A percentile compares a stretch with the other conserved stretches of the same genome.
These are phyloP conservation scores for Fratercula arctica DNA, from an alignment of 2,797 vertebrate genomes.

Conservation along the genomic window DNA sequence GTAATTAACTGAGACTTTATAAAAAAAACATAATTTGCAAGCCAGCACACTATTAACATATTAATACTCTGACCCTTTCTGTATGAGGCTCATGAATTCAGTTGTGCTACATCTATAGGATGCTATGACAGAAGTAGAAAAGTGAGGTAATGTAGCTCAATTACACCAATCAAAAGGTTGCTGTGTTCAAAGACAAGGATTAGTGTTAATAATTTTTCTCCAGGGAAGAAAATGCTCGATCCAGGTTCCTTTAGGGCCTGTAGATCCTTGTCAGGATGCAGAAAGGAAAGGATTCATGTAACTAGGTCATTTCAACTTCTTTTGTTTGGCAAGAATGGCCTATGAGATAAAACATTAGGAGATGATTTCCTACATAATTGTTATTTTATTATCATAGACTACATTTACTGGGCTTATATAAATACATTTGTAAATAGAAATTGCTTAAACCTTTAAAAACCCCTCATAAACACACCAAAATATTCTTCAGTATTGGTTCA, in stretches of 20 bases:
- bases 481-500: background rate
- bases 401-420: background rate
- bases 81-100: slow-evolving; percentile 55
- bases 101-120: slow-evolving; percentile 23
- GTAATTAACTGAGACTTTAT: slow-evolving; percentile 66
- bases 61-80: slow-evolving; percentile 68
- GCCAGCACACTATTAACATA: slow-evolving; percentile 63
- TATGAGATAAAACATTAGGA: slow-evolving; percentile 17
- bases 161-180: slow-evolving; percentile 57
- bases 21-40: slow-evolving; percentile 61
- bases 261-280: slow-evolving; percentile 58
- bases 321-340: slow-evolving; percentile 58
- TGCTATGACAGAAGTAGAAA: slow-evolving; percentile 45
- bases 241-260: slow-evolving; percentile 62
- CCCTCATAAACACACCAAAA: background rate
- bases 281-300: slow-evolving; percentile 39
- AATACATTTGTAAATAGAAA: background rate
- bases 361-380: background rate
- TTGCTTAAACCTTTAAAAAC: background rate
- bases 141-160: slow-evolving; percentile 57
- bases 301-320: slow-evolving; percentile 71
- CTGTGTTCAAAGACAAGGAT: slow-evolving; percentile 75
- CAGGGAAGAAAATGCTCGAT: slow-evolving; percentile 66
- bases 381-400: slow-evolving; percentile 7
- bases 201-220: slow-evolving; percentile 77